Conservation (phyloP, 2,113 vertebrate species). For the Amia ocellicauda region DNA sequence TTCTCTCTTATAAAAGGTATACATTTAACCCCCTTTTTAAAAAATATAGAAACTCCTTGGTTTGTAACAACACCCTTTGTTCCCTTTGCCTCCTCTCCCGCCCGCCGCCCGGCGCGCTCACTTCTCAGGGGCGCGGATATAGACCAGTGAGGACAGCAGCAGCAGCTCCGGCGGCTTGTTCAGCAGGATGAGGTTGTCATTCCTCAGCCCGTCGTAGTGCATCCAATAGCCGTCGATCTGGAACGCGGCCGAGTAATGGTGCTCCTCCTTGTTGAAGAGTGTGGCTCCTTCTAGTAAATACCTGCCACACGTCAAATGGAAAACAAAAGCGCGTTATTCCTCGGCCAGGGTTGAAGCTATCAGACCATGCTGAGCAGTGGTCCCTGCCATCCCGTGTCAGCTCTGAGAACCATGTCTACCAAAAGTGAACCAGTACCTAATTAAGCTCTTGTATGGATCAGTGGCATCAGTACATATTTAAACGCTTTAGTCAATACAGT, state of each 20-base stretch:
- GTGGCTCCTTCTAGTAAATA: slow-evolving; percentile 83
- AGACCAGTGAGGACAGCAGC: slow-evolving; percentile 79
- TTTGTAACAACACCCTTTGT: slow-evolving; percentile 2
- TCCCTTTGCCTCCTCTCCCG: slow-evolving; percentile 21
- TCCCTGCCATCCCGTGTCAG: no score
- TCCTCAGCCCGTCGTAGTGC: slow-evolving; percentile 78
- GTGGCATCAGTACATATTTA: no score
- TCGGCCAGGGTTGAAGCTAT: no score
- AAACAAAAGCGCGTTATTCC: no score
- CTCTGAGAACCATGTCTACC: no score
- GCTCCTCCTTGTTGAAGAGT: slow-evolving; percentile 82
- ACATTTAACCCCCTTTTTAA: no score
- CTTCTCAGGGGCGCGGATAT: slow-evolving; percentile 72
- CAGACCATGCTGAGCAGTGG: no score
- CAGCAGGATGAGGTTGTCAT: slow-evolving; percentile 78
- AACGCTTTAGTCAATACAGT: no score
- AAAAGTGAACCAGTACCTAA: no score
- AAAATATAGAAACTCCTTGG: no score
- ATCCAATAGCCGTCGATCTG: slow-evolving; percentile 79
- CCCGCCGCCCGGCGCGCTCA: slow-evolving; percentile 37
- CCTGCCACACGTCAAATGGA: slow-evolving; percentile 43
- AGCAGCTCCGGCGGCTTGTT: slow-evolving; percentile 80
- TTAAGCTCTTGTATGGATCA: no score
- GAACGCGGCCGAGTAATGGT: slow-evolving; percentile 84
- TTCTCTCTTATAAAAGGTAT: no score